Base-by-base conservation (phyloP, 2,113 vertebrate genomes). In the Crotalus helleri region DNA sequence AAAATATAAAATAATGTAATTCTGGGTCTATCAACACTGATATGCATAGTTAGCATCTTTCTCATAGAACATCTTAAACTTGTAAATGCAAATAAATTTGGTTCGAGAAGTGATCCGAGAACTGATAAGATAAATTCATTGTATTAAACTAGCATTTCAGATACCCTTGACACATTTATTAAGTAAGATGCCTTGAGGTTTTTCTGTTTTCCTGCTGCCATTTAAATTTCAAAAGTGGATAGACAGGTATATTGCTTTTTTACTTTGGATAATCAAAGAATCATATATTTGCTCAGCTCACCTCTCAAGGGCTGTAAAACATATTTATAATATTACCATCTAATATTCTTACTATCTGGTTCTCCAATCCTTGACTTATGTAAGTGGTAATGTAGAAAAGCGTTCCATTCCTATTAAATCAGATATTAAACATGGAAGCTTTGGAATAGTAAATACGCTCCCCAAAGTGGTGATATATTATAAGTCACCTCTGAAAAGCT, bases 401-500 rank as follows among this genome's bases (percentile, higher is more conserved):
- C 26, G 53, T 57, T 26, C 49, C 17, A 33, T 88, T 88, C 33
- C 15, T 54, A 51, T 69, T 92, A 23, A 51, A 7, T 64, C 58
- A 88, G 7, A 59, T 91, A 59, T 59, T 61, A 85, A 57, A 51
- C 17, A 69, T 44, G 49, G n/a, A 74, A 44, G n/a, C 49, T 87
- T 44, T n/a, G 86, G 12, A 19, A 9, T 11, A 55, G 64, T 6
- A 57, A 91, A 69, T 5, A 13, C 11, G 3, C 64, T 74, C 64
- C 33, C 19, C 13, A 44, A 51, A 21, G n/a, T 26, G 51, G n/a
- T 55, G 46, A 10, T 59, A 44, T 92, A 21, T 24, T 81, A 10
- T 1, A 33, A 33, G 53, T 17, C 93, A 0, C 46, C 87, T 4
- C 64, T 93, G 1, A 0, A 13, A 92, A 59, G 0, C 0, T 91